Evolutionary conservation across 1,140 invertebrate genomes (phyloP).

Genomic region (Plodia interpunctella): DNA sequence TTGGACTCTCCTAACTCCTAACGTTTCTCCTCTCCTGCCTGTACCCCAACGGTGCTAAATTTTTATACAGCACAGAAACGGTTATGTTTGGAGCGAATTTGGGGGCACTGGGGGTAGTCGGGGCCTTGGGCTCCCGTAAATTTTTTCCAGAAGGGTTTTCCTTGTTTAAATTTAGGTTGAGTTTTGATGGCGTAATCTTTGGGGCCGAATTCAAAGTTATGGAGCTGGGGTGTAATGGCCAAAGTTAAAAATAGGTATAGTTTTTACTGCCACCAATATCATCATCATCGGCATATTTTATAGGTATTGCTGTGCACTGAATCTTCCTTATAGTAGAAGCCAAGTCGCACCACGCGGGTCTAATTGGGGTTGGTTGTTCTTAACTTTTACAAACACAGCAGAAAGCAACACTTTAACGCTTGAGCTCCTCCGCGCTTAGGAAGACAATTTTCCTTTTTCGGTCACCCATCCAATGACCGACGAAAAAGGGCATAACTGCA

Average conservation of each 20-base stretch:
- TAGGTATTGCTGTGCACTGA: too few relatives aligned
- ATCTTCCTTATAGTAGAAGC: too few relatives aligned
- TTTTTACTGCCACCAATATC: neutral
- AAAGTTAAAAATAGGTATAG: neutral
- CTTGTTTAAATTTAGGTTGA: slow-evolving; percentile 3
- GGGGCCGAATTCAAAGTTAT: neutral
- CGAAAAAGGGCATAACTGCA: too few relatives aligned
- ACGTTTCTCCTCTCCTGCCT: slow-evolving; percentile 32
- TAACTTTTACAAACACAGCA: too few relatives aligned
- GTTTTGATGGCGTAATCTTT: neutral
- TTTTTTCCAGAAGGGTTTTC: slow-evolving; percentile 12
- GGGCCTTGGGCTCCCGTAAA: slow-evolving; percentile 36
- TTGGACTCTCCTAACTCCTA: slow-evolving; percentile 9
- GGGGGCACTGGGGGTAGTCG: slow-evolving; percentile 31
- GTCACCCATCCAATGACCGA: too few relatives aligned
- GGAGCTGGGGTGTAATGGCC: too few relatives aligned
- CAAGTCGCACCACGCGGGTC: too few relatives aligned
- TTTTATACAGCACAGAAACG: slow-evolving; percentile 56
- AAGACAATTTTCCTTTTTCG: too few relatives aligned
- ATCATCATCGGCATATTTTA: too few relatives aligned
- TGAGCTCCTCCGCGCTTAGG: too few relatives aligned
- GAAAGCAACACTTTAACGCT: too few relatives aligned
- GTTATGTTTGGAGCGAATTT: slow-evolving; percentile 55
- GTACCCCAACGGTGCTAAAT: slow-evolving; percentile 48
- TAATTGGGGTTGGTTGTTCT: too few relatives aligned